These are phyloP conservation scores for Phoxinus dragarum DNA, from an alignment of 2,797 vertebrate genomes.

Conservation along the genomic window DNA sequence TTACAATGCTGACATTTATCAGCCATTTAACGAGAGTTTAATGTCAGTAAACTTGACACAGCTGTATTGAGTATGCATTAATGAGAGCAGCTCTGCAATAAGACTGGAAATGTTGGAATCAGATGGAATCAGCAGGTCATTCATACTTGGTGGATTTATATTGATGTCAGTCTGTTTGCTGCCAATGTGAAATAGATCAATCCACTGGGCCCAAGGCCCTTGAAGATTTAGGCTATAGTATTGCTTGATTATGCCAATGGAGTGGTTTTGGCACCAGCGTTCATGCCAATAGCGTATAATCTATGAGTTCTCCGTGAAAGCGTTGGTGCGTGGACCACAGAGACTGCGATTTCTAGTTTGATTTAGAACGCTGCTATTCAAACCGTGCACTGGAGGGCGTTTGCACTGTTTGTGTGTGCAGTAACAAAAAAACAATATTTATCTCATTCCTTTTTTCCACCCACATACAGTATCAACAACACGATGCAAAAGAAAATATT, in stretches of 20 bases:
- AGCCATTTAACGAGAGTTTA: conserved; percentile 40
- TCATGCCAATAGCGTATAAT: conserved; percentile 44
- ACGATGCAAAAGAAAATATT: conserved; percentile 22
- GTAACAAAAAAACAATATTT: background rate
- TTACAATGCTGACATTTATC: conserved; percentile 44
- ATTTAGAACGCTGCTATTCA: conserved; percentile 44
- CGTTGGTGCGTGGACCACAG: conserved; percentile 32
- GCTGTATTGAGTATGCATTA: conserved; percentile 39
- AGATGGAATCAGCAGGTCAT: conserved; percentile 43
- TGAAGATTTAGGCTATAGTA: conserved; percentile 45
- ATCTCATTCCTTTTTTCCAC: conserved; percentile 29
- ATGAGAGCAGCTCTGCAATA: conserved; percentile 35
- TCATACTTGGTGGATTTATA: conserved; percentile 43
- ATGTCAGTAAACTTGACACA: conserved; percentile 50
- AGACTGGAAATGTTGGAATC: conserved; percentile 18
- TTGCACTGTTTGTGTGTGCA: conserved; percentile 28
- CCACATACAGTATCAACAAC: conserved; percentile 24
- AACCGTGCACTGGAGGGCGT: conserved; percentile 34
- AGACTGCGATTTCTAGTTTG: conserved; percentile 47
- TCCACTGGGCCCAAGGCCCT: conserved; percentile 18
- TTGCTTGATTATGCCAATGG: conserved; percentile 46
- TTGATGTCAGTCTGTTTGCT: conserved; percentile 43
- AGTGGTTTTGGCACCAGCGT: conserved; percentile 42
- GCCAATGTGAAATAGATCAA: conserved; percentile 45
- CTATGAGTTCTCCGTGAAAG: conserved; percentile 42